Evolutionary conservation across 92 coral and sea anemone genomes (phyloP).

Genomic region (Epizoanthus stellaris): DNA sequence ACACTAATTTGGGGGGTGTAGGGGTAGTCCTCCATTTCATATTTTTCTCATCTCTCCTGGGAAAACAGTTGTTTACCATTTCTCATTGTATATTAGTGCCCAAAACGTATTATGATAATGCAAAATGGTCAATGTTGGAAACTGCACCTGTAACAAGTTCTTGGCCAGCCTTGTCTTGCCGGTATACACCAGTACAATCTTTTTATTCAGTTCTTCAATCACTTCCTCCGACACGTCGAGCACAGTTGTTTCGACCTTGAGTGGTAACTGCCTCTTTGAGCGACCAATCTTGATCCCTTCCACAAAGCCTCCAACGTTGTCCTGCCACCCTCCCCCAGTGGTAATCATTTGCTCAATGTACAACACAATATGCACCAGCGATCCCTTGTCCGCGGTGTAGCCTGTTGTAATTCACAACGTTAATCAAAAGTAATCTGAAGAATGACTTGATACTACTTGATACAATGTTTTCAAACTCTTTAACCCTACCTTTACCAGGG

Average conservation of each 20-base stretch:
- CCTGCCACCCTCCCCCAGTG: constrained; percentile 99
- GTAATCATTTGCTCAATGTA: constrained; percentile 98
- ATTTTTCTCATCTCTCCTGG: too few relatives aligned
- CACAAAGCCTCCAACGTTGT: constrained; percentile 95
- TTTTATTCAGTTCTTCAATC: constrained; percentile 65
- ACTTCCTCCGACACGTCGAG: constrained; percentile 66
- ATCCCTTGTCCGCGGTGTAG: constrained; percentile 70
- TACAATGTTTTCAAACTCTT: too few relatives aligned
- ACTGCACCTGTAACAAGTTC: constrained; percentile 88
- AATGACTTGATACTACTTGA: not conserved
- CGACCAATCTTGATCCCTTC: constrained; percentile 94
- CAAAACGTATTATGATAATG: too few relatives aligned
- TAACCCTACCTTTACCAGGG: too few relatives aligned
- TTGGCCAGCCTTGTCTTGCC: constrained; percentile 95
- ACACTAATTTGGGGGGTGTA: too few relatives aligned
- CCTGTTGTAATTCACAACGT: constrained; percentile 26
- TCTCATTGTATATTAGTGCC: too few relatives aligned
- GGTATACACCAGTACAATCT: constrained; percentile 83
- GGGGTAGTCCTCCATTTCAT: too few relatives aligned
- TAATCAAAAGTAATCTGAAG: not conserved
- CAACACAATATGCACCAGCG: constrained; percentile 91
- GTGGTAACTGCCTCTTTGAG: constrained; percentile 82
- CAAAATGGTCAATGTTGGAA: not conserved
- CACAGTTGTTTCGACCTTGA: constrained; percentile 73
- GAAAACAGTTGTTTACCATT: too few relatives aligned